Percentiles rank a stretch among this genome's conserved stretches.
These are phyloP conservation scores for Anoplopoma fimbria DNA, from an alignment of 2,113 vertebrate species.

Conservation along the genomic window DNA sequence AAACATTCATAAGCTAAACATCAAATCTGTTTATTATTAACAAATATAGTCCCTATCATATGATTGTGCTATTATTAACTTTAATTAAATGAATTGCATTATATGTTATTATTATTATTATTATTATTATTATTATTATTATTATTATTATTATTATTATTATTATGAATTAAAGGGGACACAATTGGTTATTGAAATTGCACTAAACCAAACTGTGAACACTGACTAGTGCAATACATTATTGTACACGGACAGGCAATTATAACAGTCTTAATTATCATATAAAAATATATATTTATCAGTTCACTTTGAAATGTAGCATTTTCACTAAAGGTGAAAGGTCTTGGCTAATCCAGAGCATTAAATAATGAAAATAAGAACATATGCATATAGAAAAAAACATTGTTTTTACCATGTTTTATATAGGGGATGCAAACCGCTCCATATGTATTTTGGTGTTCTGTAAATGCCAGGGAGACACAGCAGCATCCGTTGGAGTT, in stretches of 20 bases:
- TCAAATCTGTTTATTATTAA: constrained; percentile 17
- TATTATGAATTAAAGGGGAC: not conserved
- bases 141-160: not conserved
- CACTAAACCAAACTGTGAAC: constrained; percentile 24
- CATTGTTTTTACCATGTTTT: constrained; percentile 85
- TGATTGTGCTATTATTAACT: constrained; percentile 42
- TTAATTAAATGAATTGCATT: constrained; percentile 1
- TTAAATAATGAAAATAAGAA: constrained; percentile 66
- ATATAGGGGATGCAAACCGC: constrained; percentile 82
- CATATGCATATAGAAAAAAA: constrained; percentile 71
- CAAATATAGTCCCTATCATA: constrained; percentile 9
- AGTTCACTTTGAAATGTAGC: not conserved
- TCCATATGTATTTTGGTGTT: constrained; percentile 90
- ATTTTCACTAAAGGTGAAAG: constrained; percentile 43
- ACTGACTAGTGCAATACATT: constrained; percentile 43
- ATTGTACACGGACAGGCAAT: constrained; percentile 12
- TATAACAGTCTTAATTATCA: constrained; percentile 28
- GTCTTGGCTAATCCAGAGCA: constrained; percentile 57
- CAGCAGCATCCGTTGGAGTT: constrained; percentile 94
- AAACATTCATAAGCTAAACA: not conserved
- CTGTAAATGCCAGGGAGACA: constrained; percentile 97
- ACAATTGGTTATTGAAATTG: constrained; percentile 6
- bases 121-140: too few species aligned
- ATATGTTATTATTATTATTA: too few species aligned
- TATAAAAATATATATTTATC: constrained; percentile 8